Percentiles rank a stretch among this genome's conserved stretches.
Evolutionary conservation across 2,113 vertebrate genomes (phyloP).

Genomic region (Microcebus tavaratra): DNA sequence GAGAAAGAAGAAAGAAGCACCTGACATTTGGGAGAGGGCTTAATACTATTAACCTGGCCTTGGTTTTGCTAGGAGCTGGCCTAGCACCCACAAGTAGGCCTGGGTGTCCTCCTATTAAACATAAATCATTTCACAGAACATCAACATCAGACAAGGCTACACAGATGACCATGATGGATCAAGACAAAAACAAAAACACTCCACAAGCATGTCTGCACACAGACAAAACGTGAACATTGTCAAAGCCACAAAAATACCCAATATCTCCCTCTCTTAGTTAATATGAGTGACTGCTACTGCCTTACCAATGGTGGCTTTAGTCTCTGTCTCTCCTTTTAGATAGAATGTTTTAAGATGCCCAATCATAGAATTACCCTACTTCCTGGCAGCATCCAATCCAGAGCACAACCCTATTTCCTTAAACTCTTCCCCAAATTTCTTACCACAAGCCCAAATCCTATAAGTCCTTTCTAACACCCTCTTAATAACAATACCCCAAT

Average conservation of each 20-base stretch:
- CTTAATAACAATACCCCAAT: background rate
- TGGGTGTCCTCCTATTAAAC: background rate
- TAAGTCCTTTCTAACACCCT: slow-evolving; percentile 17
- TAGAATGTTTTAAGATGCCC: slow-evolving; percentile 19
- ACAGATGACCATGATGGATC: background rate
- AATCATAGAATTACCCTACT: slow-evolving; percentile 3
- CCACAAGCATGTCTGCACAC: background rate
- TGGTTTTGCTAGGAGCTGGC: background rate
- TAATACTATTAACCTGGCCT: background rate
- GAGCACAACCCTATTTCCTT: slow-evolving; percentile 21
- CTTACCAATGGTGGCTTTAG: background rate
- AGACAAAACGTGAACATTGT: background rate
- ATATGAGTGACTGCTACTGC: background rate
- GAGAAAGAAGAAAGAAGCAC: background rate
- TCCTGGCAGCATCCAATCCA: slow-evolving; percentile 23
- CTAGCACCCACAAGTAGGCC: background rate
- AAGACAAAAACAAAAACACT: slow-evolving; percentile 4
- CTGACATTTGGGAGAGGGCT: background rate
- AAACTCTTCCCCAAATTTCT: slow-evolving; percentile 25
- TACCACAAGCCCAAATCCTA: background rate
- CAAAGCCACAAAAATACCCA: slow-evolving; percentile 18
- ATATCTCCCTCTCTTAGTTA: background rate
- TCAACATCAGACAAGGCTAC: background rate
- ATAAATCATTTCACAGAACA: background rate
- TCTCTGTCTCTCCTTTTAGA: background rate